phyloP scores from a whole-genome alignment of 1,140 invertebrate species.

The Drosophila miranda region DNA sequence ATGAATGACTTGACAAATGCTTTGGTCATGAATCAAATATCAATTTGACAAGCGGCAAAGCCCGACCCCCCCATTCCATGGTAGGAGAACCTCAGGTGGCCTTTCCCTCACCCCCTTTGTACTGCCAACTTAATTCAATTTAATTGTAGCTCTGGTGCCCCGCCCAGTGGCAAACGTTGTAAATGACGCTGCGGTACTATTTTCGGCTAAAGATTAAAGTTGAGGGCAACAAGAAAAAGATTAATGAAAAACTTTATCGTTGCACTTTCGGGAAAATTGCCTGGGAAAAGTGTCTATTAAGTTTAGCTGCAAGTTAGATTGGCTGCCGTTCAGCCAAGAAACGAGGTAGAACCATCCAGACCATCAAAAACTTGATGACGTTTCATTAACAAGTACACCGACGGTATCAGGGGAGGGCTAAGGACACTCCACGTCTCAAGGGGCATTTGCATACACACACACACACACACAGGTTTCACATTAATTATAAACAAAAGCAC shows the following conservation, averaged over 20 bases:
- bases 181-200: conserved; percentile 53
- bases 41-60: conserved; percentile 77
- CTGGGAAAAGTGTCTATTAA: conserved; percentile 57
- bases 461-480: conserved; percentile 47
- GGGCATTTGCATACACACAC: conserved; percentile 60
- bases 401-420: background rate
- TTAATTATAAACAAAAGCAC: conserved; percentile 75
- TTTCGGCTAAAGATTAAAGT: conserved; percentile 56
- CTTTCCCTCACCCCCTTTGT: background rate
- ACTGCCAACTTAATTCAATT: conserved; percentile 68
- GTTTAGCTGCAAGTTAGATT: conserved; percentile 73
- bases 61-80: conserved; percentile 6
- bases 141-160: conserved; percentile 58
- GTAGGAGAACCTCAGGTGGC: conserved; percentile 51
- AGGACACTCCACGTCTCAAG: conserved; percentile 34
- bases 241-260: conserved; percentile 68
- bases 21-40: conserved; percentile 81
- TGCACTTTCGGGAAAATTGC: conserved; percentile 48
- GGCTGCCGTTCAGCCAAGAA: conserved; percentile 30
- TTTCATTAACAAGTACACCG: conserved; percentile 61
- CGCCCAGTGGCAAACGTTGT: conserved; percentile 30
- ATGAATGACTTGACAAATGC: conserved; percentile 81
- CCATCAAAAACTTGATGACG: conserved; percentile 73
- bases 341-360: conserved; percentile 1
- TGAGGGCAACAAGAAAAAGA: conserved; percentile 30